Conservation (phyloP, 2,888 invertebrate species). For the Onthophagus sagittarius region DNA sequence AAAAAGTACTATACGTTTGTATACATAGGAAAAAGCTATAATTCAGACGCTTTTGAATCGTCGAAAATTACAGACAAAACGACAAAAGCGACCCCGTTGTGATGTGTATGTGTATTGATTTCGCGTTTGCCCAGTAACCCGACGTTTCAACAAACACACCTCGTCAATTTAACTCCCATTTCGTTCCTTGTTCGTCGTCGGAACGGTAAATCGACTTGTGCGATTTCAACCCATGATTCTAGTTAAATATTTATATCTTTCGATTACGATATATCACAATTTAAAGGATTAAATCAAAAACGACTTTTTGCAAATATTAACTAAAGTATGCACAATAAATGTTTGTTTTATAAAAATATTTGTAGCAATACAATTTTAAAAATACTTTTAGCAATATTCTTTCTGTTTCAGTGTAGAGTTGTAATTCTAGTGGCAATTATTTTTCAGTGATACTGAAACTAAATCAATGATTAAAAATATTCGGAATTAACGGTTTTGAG, state of each 20-base stretch:
- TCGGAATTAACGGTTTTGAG: no score
- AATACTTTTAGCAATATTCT: no score
- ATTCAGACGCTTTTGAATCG: neutral
- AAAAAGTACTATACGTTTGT: neutral
- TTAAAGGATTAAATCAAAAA: no score
- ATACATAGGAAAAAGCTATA: neutral
- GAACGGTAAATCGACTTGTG: neutral
- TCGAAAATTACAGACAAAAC: neutral
- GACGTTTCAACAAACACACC: neutral
- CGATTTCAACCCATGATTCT: neutral
- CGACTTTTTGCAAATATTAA: no score
- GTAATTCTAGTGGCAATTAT: no score
- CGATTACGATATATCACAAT: neutral
- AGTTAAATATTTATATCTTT: neutral
- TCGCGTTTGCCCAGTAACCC: neutral
- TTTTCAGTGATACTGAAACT: no score
- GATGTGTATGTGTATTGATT: neutral
- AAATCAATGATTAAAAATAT: no score
- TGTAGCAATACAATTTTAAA: no score
- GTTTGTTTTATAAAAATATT: no score
- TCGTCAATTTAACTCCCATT: neutral
- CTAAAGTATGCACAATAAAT: no score
- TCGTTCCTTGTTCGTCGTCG: neutral
- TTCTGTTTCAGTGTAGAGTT: no score
- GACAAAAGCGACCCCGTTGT: neutral